Base-by-base conservation (phyloP, 2,797 vertebrate species). In the Rhinella marina region DNA sequence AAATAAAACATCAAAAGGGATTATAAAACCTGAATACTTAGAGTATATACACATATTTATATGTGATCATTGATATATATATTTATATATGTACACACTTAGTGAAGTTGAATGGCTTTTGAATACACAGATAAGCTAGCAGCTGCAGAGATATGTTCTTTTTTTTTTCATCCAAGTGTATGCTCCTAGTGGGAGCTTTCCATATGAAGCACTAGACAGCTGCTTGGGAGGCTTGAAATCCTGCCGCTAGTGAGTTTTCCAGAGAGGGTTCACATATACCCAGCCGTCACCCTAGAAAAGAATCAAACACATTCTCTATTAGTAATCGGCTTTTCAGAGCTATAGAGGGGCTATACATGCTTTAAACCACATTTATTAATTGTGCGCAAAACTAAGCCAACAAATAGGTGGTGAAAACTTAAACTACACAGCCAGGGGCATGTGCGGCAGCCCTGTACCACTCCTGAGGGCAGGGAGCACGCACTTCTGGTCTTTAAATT, bases 251-350 rank as follows among this genome's bases (percentile, higher is more conserved):
- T 96, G 94, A 11, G 94, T 94, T 93, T 98, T 98, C 97, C 97
- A 97, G 85, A 98, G 95, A 2, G 97, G 96, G 90, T 92, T 96
- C 92, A 95, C 92, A 91, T 97, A 99, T 32, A 96, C 92, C 97
- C 98, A 99, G 72, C 96, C 94, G 0, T 99, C 97, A 0, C 96
- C 97, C 98, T 99, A 93, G 21, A 94, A 93, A 70, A 92, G 88
- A 94, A 93, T 87, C 8, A 85, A 21, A 90, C n/a, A 64, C 21
- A 70, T 41, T 57, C n/a, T 86, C 23, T 5, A 50, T 54, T 77
- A 77, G 1, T 4, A 52, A 54, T 12, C 7, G 21, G 23, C 25
- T 25, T 77, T 25, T 21, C 8, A 48, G 0, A 1, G 8, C 7
- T 48, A 13, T 14, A 50, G 11, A 1, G 41, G 19, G 12, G 54